A percentile compares a stretch with the other conserved stretches of the same genome.
Conservation (phyloP, 92 coral and sea anemone genomes). For the Porites lobata region DNA sequence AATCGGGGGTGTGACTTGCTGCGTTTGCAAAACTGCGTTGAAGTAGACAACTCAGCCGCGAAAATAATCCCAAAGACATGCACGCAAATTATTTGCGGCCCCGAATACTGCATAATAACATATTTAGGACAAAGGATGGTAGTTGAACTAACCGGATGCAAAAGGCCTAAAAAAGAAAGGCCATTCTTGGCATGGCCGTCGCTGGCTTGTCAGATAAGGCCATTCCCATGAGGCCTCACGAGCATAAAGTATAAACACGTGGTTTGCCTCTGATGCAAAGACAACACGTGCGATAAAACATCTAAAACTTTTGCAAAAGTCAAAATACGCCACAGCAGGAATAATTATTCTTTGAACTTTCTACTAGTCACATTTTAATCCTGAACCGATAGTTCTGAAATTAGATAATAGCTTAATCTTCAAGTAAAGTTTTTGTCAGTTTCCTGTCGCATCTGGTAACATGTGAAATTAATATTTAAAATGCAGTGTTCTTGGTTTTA, state of each 20-base stretch:
- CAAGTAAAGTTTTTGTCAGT: neutral
- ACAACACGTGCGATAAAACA: constrained; percentile 45
- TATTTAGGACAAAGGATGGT: constrained; percentile 74
- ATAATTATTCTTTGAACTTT: neutral
- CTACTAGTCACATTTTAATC: neutral
- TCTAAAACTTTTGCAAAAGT: constrained; percentile 4
- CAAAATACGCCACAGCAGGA: neutral
- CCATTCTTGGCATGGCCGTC: constrained; percentile 98
- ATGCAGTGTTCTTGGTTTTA: constrained; percentile 47
- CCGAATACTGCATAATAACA: constrained; percentile 44
- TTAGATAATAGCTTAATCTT: neutral
- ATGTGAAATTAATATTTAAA: constrained; percentile 81
- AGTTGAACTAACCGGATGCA: constrained; percentile 89
- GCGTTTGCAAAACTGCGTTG: constrained; percentile 77
- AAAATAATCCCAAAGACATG: constrained; percentile 69
- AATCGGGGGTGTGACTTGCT: constrained; percentile 99
- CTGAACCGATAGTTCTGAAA: neutral
- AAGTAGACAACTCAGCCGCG: constrained; percentile 19
- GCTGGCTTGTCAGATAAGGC: constrained; percentile 88
- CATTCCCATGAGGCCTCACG: constrained; percentile 84
- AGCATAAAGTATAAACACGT: constrained; percentile 85
- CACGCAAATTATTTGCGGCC: constrained; percentile 45
- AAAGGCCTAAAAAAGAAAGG: constrained; percentile 71
- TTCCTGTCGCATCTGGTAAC: constrained; percentile 24
- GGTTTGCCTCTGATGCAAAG: constrained; percentile 69